Conservation (phyloP, 1,140 invertebrate species). For the Camponotus vicinus region DNA sequence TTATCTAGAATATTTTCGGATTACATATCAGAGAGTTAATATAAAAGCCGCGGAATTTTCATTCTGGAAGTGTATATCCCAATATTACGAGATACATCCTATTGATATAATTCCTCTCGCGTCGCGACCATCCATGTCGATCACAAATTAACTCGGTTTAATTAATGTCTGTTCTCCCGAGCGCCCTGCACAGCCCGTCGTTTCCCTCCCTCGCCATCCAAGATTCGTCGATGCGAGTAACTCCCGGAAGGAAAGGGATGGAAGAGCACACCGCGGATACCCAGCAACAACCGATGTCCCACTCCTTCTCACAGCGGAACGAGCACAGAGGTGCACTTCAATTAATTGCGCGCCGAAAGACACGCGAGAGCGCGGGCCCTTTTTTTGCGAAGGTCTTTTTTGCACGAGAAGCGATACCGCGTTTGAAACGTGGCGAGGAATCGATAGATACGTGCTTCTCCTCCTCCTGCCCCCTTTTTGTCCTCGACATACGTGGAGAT, state of each 20-base stretch:
- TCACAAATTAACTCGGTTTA: constrained; percentile 71
- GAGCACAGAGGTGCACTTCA: constrained; percentile 51
- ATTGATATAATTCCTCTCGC: constrained; percentile 35
- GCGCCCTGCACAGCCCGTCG: constrained; percentile 12
- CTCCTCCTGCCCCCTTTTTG: neutral
- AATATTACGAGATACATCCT: constrained; percentile 38
- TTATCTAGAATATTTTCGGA: constrained; percentile 15
- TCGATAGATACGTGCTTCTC: constrained; percentile 19
- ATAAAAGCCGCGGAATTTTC: constrained; percentile 36
- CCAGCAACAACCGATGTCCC: neutral
- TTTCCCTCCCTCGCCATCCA: neutral
- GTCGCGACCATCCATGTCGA: constrained; percentile 53
- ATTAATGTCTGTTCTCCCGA: constrained; percentile 64
- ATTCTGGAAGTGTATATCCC: constrained; percentile 31
- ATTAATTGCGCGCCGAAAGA: constrained; percentile 53
- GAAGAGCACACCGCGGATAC: constrained; percentile 23
- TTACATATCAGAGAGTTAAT: constrained; percentile 1
- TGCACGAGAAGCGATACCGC: constrained; percentile 29
- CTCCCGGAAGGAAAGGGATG: constrained; percentile 34
- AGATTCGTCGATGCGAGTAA: constrained; percentile 41
- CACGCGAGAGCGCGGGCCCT: constrained; percentile 11
- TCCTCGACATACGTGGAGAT: constrained; percentile 57
- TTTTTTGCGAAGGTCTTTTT: constrained; percentile 46
- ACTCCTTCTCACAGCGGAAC: neutral
- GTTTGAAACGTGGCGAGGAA: constrained; percentile 40